Base-by-base conservation (phyloP, 2,888 invertebrate species). In the Leptodirus hochenwartii region DNA sequence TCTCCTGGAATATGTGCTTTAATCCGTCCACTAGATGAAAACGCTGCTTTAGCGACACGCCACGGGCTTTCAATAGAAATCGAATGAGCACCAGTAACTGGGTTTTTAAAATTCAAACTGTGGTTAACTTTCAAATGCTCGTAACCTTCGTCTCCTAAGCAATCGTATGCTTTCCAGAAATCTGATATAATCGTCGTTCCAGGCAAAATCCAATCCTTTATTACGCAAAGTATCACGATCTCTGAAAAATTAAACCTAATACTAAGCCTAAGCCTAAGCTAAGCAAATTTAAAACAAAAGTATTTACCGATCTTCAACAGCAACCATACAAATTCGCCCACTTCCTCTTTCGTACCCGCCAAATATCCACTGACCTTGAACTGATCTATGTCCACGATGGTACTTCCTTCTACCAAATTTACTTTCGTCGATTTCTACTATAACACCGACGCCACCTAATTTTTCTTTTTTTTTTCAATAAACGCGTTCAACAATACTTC, bases 271-370 rank as follows among this genome's bases (percentile, higher is more conserved):
- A n/a, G n/a, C n/a, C n/a, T n/a, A n/a, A n/a, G n/a, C n/a, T n/a
- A n/a, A n/a, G n/a, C n/a, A n/a, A n/a, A n/a, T n/a, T n/a, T n/a
- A n/a, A n/a, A n/a, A n/a, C n/a, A n/a, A n/a, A n/a, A n/a, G n/a
- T n/a, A n/a, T 8, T 8, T n/a, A 8, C 20, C 20, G 20, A 20
- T 20, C 20, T 20, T 20, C 20, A 8, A 20, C 20, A 8, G 20
- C 20, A 8, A n/a, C n/a, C 20, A 20, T n/a, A 20, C 8, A 20
- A 8, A 20, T n/a, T n/a, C 20, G 20, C 8, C 20, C n/a, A n/a
- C 20, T 20, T 20, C 20, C 20, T 20, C 20, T 20, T n/a, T 20
- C 20, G 20, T 20, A 20, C n/a, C 8, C n/a, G 8, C 20, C 20
- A n/a, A 20, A 20, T 20, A 20, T n/a, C 20, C 20, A 20, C 20